A percentile compares a stretch with the other conserved stretches of the same genome.
phyloP scores from a whole-genome alignment of 2,797 vertebrate genomes.

The Micropoecilia bifurca region DNA sequence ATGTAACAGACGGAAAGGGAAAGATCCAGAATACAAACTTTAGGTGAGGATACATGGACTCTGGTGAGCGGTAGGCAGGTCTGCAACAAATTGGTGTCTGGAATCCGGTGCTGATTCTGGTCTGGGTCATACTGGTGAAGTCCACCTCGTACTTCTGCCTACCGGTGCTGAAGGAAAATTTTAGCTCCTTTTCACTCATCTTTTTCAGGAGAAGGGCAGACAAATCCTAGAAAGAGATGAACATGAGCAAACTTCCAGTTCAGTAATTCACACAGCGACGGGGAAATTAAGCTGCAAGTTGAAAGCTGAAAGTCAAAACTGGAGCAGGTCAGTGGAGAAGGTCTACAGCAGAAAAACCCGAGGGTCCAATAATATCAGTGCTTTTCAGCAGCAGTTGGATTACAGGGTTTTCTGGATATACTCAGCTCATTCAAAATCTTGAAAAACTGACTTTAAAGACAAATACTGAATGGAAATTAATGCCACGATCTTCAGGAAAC shows the following conservation, averaged over 20 bases:
- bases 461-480: background rate
- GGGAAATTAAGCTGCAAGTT: background rate
- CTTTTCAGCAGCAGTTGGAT: background rate
- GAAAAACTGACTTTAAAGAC: background rate
- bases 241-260: background rate
- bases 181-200: constrained; percentile 21
- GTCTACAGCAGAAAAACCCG: background rate
- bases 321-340: background rate
- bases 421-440: background rate
- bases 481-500: background rate
- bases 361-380: background rate
- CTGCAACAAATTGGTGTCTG: constrained; percentile 47
- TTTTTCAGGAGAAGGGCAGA: constrained; percentile 39
- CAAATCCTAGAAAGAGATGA: constrained; percentile 20
- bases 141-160: constrained; percentile 50
- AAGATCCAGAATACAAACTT: constrained; percentile 36
- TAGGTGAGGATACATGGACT: constrained; percentile 48
- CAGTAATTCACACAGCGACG: background rate
- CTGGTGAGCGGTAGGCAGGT: constrained; percentile 49
- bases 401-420: background rate
- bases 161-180: constrained; percentile 39
- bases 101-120: constrained; percentile 46
- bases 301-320: background rate
- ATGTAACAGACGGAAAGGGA: background rate
- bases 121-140: constrained; percentile 64